Evolutionary conservation across 2,113 vertebrate genomes (phyloP), one percentile per base, ranked within the genome.

Genomic region (Takifugu flavidus): DNA sequence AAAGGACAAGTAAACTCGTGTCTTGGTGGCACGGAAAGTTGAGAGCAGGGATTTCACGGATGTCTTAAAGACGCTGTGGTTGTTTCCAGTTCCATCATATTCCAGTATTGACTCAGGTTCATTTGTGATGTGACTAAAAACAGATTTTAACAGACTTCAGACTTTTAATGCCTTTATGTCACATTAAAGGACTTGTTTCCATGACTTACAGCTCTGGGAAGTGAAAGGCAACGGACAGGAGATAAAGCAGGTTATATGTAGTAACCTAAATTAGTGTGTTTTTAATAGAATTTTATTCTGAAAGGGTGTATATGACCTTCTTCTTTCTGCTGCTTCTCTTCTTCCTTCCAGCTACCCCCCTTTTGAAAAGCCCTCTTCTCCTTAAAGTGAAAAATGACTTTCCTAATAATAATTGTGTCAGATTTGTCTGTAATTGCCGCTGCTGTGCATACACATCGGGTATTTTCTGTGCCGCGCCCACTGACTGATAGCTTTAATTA

Each of bases 401-500:
- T 80, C 74, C 71, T 80, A 69, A 79, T 82, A 84, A 82, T 80
- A 80, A 70, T 76, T 78, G 70, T 83, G 75, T 82, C 63, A 58
- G 79, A 82, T 86, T 87, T 79, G 72, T 77, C 68, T 77, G 53
- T 87, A 80, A 87, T 84, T 85, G 77, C 77, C 29, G 61, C 52
- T 29, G 63, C 72, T 54, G 68, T 10, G 34, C 78, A 59, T 74
- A 72, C 74, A 71, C 61, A 60, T 66, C 85, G 84, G 83, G 75
- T 83, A 82, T 82, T 85, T 86, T 85, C 66, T 69, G 52, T 25
- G 52, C 77, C 53, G 59, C 78, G 65, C 72, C 73, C 78, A 45
- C 55, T 85, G 85, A 88, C 83, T 83, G 87, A 88, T 89, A 70
- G 82, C 80, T 82, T 87, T 86, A 89, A 89, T 88, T 87, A 90